Base-by-base conservation (phyloP, 2,888 invertebrate species). In the Steromphala cineraria region DNA sequence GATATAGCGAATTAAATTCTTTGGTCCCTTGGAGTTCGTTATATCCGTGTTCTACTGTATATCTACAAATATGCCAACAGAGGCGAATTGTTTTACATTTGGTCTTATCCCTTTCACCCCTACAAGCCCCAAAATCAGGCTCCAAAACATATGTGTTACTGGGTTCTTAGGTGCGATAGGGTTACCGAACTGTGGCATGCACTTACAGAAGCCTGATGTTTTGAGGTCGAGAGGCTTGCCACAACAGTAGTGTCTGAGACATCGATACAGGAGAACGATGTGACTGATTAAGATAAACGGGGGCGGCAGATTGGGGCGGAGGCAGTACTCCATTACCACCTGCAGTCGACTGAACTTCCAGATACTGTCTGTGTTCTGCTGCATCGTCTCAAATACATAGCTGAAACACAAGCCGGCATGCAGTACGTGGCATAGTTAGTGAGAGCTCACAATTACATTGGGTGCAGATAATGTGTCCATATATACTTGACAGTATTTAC, bases 331-430 rank as follows among this genome's bases (percentile, higher is more conserved):
- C 75, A 85, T 80, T 7, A 91, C 88, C 53, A 90, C 85, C 74
- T 86, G 83, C 76, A 87, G 89, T 71, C 89, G 83, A 82, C 88
- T 86, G 78, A 88, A 91, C 78, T 87, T 86, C 90, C 90, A 91
- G 74, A 89, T 88, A 75, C 86, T 83, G 82, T 88, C 86, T 1
- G 91, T 89, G 77, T 90, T 86, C 78, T 86, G 86, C 81, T 90
- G 89, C 76, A 87, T 87, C 75, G 82, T 83, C 81, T 89, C 89
- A 84, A 89, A 89, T 19, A 88, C 89, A 85, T 89, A 89, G 82
- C 89, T 89, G 86, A 71, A 85, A 87, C 62, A 67, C 19, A 67
- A 55, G 31, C 8, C n/a, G 40, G n/a, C 7, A 56, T 53, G 7
- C 71, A 52, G 28, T 67, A 24, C 24, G 13, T 31, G 2, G n/a